Conservation (phyloP, 1,140 invertebrate genomes). For the Elysia chlorotica region DNA sequence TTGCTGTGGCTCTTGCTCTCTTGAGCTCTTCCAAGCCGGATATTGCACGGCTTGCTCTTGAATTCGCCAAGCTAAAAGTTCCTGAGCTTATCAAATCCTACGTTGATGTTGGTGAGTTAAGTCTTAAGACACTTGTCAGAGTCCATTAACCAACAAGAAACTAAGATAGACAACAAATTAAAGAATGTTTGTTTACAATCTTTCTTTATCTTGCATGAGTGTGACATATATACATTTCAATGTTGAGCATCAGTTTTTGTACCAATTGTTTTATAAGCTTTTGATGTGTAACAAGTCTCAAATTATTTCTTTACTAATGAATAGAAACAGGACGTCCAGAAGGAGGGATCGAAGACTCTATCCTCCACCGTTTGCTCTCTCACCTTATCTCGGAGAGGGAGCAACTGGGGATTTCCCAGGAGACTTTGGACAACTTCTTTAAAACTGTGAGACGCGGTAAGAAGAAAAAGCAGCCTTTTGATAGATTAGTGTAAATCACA, state of each 20-base stretch:
- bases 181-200: too few species aligned
- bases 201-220: too few species aligned
- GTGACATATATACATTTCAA: too few species aligned
- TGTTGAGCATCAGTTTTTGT: too few species aligned
- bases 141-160: too few species aligned
- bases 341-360: conserved; percentile 83
- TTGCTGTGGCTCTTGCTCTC: conserved; percentile 83
- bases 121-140: too few species aligned
- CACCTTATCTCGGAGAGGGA: conserved; percentile 67
- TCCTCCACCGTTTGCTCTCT: conserved; percentile 81
- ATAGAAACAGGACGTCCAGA: conserved; percentile 62
- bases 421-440: conserved; percentile 80
- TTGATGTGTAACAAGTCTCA: too few species aligned
- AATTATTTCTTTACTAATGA: conserved; percentile 1
- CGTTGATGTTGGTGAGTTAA: conserved; percentile 72
- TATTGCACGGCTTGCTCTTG: conserved; percentile 72
- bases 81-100: conserved; percentile 74
- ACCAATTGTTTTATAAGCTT: too few species aligned
- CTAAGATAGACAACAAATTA: too few species aligned
- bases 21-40: conserved; percentile 79
- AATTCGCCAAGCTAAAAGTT: conserved; percentile 80
- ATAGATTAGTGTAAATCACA: too few species aligned
- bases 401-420: conserved; percentile 65
- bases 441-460: conserved; percentile 73
- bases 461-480: too few species aligned